A percentile compares a stretch with the other conserved stretches of the same genome.
phyloP scores from a whole-genome alignment of 2,888 invertebrate species.

The Adela reaumurella region DNA sequence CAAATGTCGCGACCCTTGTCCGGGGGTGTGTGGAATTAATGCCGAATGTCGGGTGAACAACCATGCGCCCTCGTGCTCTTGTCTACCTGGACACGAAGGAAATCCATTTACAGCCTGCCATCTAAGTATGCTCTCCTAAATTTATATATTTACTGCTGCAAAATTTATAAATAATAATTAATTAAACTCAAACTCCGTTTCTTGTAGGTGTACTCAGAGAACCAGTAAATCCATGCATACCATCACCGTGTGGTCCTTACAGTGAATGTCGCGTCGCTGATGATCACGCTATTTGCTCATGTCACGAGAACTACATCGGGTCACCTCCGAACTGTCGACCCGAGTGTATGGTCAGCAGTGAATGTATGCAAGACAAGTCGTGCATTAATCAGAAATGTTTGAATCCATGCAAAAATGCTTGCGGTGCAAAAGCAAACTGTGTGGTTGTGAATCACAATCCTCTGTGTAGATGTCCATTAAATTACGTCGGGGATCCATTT shows the following conservation, averaged over 20 bases:
- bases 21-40: slow-evolving; percentile 78
- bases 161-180: background rate
- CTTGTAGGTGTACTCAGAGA: slow-evolving; percentile 34
- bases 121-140: slow-evolving; percentile 25
- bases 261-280: slow-evolving; percentile 71
- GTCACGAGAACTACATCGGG: slow-evolving; percentile 73
- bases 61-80: slow-evolving; percentile 77
- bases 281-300: slow-evolving; percentile 77
- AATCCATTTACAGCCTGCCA: slow-evolving; percentile 76
- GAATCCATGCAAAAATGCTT: slow-evolving; percentile 80
- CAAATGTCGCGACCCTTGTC: slow-evolving; percentile 81
- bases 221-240: slow-evolving; percentile 53
- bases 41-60: slow-evolving; percentile 79
- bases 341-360: slow-evolving; percentile 79
- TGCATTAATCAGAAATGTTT: slow-evolving; percentile 77
- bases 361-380: slow-evolving; percentile 76
- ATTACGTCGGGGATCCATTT: slow-evolving; percentile 79
- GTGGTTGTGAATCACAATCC: slow-evolving; percentile 83
- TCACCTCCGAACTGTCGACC: slow-evolving; percentile 75
- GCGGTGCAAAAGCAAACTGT: slow-evolving; percentile 77
- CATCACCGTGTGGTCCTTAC: slow-evolving; percentile 76
- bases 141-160: slow-evolving; percentile 3
- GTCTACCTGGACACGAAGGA: slow-evolving; percentile 71
- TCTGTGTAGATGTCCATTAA: slow-evolving; percentile 74
- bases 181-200: slow-evolving; percentile 6